phyloP scores from a whole-genome alignment of 2,888 invertebrate genomes.

The Agonopterix arenella region DNA sequence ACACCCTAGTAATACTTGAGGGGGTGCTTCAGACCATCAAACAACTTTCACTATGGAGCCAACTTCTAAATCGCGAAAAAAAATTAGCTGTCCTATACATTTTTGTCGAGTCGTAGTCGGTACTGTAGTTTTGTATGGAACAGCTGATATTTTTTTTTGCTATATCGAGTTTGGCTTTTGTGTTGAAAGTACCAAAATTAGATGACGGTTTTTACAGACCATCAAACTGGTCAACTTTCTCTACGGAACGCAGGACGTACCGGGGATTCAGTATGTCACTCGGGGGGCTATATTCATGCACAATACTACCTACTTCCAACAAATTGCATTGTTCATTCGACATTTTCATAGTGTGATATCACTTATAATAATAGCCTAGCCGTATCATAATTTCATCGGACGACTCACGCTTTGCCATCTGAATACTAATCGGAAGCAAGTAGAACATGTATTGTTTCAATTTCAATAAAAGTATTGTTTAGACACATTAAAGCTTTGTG shows the following conservation, averaged over 20 bases:
- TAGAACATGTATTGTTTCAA: neutral
- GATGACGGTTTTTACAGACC: too few species aligned
- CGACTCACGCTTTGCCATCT: conserved; percentile 16
- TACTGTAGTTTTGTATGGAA: too few species aligned
- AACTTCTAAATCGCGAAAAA: too few species aligned
- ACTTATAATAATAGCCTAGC: conserved; percentile 37
- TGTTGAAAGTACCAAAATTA: too few species aligned
- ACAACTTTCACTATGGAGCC: too few species aligned
- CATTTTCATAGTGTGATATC: conserved; percentile 29
- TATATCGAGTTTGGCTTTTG: too few species aligned
- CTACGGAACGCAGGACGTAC: neutral
- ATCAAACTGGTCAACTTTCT: too few species aligned
- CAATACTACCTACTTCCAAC: neutral
- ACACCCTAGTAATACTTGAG: too few species aligned
- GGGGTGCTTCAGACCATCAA: too few species aligned
- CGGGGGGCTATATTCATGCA: neutral
- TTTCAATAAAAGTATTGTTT: neutral
- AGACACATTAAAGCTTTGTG: neutral
- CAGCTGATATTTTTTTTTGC: too few species aligned
- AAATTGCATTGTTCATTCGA: neutral
- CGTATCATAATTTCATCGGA: conserved; percentile 41
- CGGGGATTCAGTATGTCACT: neutral
- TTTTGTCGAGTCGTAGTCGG: too few species aligned
- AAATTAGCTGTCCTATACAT: too few species aligned
- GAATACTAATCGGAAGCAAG: conserved; percentile 25